Conservation (phyloP, 23 tunicate genomes). For the Aplidium turbinatum region DNA sequence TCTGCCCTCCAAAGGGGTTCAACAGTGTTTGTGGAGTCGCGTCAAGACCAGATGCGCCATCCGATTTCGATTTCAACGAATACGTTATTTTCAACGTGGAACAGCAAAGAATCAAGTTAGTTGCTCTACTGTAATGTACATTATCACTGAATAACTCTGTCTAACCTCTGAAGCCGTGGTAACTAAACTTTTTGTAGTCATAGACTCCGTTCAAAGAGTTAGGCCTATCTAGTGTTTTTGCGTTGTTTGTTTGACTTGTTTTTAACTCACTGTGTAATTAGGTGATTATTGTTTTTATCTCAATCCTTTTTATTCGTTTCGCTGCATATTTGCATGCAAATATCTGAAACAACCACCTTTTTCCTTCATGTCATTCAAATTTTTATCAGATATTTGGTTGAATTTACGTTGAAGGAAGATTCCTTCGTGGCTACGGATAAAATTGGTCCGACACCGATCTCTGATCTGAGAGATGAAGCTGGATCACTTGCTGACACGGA, state of each 20-base stretch:
- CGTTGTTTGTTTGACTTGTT: not conserved
- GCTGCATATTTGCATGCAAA: not conserved
- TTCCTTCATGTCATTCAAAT: not conserved
- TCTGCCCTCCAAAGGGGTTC: slow-evolving; percentile 59
- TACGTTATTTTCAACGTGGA: slow-evolving; percentile 52
- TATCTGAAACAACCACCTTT: not conserved
- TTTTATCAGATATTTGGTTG: slow-evolving; percentile 48
- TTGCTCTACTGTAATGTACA: not conserved
- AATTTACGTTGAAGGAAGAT: slow-evolving; percentile 54
- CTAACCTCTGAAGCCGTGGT: not conserved
- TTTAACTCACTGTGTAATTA: not conserved
- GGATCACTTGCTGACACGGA: too few relatives aligned
- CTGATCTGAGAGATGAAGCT: too few relatives aligned
- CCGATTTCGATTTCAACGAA: slow-evolving; percentile 54
- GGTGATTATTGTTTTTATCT: not conserved
- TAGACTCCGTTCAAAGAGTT: not conserved
- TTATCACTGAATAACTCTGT: not conserved
- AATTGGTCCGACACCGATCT: too few relatives aligned
- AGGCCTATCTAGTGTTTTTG: not conserved
- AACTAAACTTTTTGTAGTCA: not conserved
- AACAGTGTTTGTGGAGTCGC: slow-evolving; percentile 65
- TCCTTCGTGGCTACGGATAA: too few relatives aligned
- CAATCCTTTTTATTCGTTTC: not conserved
- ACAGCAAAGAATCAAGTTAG: slow-evolving; percentile 63
- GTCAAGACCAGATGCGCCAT: slow-evolving; percentile 3